phyloP scores from a whole-genome alignment of 2,113 vertebrate genomes.

The Peromyscus californicus region DNA sequence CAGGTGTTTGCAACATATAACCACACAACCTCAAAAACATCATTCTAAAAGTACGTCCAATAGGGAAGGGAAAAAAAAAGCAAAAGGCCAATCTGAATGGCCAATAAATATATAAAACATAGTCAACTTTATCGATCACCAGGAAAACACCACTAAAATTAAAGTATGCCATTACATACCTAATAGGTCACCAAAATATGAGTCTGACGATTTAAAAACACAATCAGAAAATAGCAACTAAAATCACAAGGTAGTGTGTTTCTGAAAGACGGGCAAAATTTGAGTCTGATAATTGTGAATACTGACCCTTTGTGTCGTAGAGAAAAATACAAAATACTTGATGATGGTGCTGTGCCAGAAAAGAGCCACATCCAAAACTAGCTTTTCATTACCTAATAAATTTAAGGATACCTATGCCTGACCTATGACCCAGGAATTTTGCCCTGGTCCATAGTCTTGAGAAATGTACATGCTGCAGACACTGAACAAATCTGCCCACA shows the following conservation, averaged over 20 bases:
- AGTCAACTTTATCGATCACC: not conserved
- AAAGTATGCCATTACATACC: not conserved
- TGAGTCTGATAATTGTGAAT: not conserved
- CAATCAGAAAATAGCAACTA: not conserved
- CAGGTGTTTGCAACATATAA: not conserved
- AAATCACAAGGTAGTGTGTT: not conserved
- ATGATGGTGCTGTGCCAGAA: not conserved
- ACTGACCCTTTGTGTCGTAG: not conserved
- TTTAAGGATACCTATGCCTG: not conserved
- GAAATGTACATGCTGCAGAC: not conserved
- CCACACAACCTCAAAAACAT: not conserved
- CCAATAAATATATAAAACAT: not conserved
- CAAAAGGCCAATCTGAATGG: not conserved
- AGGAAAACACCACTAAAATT: not conserved
- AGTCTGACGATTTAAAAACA: not conserved
- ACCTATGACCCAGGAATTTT: not conserved
- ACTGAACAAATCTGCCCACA: not conserved
- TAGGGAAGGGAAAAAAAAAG: too few relatives aligned
- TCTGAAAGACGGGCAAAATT: not conserved
- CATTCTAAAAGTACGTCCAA: not conserved
- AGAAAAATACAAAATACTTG: not conserved
- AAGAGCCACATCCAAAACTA: not conserved
- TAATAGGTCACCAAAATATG: not conserved
- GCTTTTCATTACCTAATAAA: conserved; percentile 20
- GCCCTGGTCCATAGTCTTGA: not conserved